Evolutionary conservation across 2,888 invertebrate species (phyloP), one percentile per base, ranked within the genome.

Genomic region (Trisateles emortualis): DNA sequence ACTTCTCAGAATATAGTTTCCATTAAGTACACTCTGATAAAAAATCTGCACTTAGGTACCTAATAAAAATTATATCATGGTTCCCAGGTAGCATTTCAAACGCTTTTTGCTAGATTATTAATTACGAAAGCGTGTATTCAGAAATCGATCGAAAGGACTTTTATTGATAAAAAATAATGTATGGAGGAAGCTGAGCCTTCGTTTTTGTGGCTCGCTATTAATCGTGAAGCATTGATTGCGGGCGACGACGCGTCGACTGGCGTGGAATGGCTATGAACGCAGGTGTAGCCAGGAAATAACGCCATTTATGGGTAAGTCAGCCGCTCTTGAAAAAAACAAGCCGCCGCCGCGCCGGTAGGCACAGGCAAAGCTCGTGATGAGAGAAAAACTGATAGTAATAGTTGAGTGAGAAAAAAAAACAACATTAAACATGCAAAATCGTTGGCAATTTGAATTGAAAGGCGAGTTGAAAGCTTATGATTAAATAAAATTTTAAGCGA

Each of bases 401-500:
- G 83, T 83, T 76, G 58, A 59, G 5, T 19, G 47, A 19, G 45
- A 72, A 68, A 76, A 79, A 72, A 62, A 52, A 61, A 53, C 30
- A 40, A 35, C 47, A 59, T 72, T 74, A 69, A 77, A 85, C 81
- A 83, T 80, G 81, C 83, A 79, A 84, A 83, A 83, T 79, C 61
- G 75, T 64, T 68, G 72, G 79, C 78, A 79, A 84, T 81, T 80
- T 78, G 74, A 71, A 81, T 84, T 83, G 83, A 87, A 84, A 86
- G 82, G 78, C 69, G 66, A 76, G 79, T 83, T 84, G 84, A 88
- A 87, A 87, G 88, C 83, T 83, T 81, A 82, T 83, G 81, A 87
- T 88, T 87, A 86, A 83, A 84, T 79, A 76, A 64, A 83, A 80
- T 81, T 79, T 76, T 68, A 72, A 71, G 68, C 76, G 75, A 77